These are phyloP conservation scores for Ailuropoda melanoleuca DNA, from an alignment of 2,113 vertebrate genomes.

Conservation along the genomic window DNA sequence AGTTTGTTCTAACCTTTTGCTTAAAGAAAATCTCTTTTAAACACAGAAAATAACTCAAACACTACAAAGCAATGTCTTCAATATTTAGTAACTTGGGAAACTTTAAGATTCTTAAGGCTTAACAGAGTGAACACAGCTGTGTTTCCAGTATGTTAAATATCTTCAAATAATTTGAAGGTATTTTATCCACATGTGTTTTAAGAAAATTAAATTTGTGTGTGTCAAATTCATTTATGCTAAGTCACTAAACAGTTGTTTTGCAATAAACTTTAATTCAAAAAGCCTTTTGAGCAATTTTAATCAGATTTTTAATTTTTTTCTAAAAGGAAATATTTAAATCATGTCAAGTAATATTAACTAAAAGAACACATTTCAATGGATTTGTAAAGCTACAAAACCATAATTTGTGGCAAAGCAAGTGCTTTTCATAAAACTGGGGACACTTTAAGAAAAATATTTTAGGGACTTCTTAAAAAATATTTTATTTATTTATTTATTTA, in stretches of 20 bases:
- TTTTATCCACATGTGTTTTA: not conserved
- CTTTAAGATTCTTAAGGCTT: not conserved
- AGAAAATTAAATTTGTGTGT: constrained; percentile 17
- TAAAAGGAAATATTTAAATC: constrained; percentile 19
- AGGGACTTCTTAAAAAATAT: not conserved
- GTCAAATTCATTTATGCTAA: constrained; percentile 3
- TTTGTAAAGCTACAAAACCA: not conserved
- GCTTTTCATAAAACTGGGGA: not conserved
- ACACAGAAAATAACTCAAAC: not conserved
- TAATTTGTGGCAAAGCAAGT: not conserved
- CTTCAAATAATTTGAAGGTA: constrained; percentile 32
- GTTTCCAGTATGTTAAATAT: constrained; percentile 25
- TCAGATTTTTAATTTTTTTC: not conserved
- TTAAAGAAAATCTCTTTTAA: not conserved
- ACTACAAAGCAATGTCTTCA: not conserved
- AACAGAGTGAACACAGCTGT: not conserved
- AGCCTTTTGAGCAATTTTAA: not conserved
- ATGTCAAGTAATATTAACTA: not conserved
- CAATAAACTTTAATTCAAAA: constrained; percentile 1
- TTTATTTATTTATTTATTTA: no score
- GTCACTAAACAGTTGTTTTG: not conserved
- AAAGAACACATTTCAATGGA: not conserved
- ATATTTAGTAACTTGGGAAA: not conserved
- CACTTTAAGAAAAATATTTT: not conserved
- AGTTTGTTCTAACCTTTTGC: not conserved